These are phyloP conservation scores for Neodon shergylaensis DNA, from an alignment of 2,113 vertebrate genomes.

Conservation along the genomic window DNA sequence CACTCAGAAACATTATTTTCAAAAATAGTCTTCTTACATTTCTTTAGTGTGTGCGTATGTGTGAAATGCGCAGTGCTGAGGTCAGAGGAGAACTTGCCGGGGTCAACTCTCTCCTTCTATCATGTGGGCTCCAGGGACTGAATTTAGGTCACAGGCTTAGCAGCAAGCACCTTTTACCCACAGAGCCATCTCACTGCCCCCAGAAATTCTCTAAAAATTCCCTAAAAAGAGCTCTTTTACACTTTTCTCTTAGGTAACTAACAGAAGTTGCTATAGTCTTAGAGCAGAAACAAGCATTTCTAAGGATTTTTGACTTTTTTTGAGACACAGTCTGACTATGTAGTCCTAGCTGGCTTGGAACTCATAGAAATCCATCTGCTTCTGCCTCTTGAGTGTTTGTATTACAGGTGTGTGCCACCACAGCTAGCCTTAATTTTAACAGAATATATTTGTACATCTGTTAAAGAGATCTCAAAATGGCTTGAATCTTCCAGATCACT, in stretches of 20 bases:
- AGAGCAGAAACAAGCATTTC: conserved; percentile 23
- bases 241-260: conserved; percentile 28
- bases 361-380: no score
- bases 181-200: no score
- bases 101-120: not conserved
- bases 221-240: conserved; percentile 14
- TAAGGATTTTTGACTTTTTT: conserved; percentile 10
- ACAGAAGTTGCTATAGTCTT: conserved; percentile 14
- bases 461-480: not conserved
- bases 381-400: not conserved
- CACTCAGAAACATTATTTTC: not conserved
- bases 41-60: not conserved
- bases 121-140: not conserved
- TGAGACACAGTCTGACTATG: not conserved
- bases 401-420: not conserved
- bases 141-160: not conserved
- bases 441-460: not conserved
- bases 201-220: conserved; percentile 27
- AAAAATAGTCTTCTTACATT: not conserved
- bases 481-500: conserved; percentile 20
- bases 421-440: not conserved
- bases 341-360: not conserved
- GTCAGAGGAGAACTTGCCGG: not conserved
- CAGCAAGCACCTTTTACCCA: not conserved
- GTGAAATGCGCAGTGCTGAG: no score